Conservation (phyloP, 2,888 invertebrate species). For the Brachylomia viminalis region DNA sequence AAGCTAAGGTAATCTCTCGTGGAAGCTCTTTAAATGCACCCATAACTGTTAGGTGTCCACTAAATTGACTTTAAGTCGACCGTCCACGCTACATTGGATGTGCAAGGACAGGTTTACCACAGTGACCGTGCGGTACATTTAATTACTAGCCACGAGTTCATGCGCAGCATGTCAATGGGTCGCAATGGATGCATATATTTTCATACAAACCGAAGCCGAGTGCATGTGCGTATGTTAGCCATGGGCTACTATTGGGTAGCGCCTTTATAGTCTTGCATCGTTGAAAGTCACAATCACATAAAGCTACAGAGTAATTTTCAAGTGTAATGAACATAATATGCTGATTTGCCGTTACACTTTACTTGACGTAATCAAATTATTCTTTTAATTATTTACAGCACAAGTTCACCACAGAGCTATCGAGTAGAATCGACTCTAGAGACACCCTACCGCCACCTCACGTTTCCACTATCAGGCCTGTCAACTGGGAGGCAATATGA, state of each 20-base stretch:
- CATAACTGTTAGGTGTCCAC: background rate
- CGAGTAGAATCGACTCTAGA: slow-evolving; percentile 80
- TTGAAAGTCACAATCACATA: background rate
- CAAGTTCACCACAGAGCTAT: slow-evolving; percentile 82
- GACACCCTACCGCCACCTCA: slow-evolving; percentile 77
- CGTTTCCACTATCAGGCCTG: slow-evolving; percentile 87
- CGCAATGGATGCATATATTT: background rate
- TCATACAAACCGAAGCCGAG: background rate
- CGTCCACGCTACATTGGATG: background rate
- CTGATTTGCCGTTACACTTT: background rate
- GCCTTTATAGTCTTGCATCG: no score
- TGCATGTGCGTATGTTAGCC: background rate
- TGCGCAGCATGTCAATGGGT: background rate
- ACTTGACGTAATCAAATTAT: background rate
- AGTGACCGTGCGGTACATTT: background rate
- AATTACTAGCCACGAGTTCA: no score
- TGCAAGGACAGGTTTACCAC: background rate
- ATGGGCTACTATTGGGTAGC: no score
- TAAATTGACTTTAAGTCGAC: background rate
- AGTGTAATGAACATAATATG: background rate
- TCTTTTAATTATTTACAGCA: slow-evolving; percentile 73
- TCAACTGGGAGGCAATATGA: slow-evolving; percentile 90
- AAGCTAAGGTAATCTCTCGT: background rate
- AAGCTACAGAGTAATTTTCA: background rate
- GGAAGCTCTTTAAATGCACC: background rate